phyloP scores from a whole-genome alignment of 2,888 invertebrate genomes.

The Chaetoderma sp. region DNA sequence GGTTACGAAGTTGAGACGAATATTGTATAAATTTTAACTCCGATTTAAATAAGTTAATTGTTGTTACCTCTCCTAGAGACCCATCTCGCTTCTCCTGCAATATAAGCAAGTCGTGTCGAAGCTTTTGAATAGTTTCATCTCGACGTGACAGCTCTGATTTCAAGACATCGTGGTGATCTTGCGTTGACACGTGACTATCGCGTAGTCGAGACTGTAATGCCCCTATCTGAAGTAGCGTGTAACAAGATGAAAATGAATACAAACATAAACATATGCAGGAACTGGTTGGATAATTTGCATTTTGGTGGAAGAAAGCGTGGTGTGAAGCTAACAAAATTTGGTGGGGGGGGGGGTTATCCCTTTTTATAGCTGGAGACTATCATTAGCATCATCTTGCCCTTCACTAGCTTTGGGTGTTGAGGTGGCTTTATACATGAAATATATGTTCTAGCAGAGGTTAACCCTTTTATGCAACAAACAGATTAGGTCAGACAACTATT shows the following conservation, averaged over 20 bases:
- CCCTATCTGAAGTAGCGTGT: constrained; percentile 49
- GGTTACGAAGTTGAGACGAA: no score
- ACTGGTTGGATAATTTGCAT: not conserved
- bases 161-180: constrained; percentile 61
- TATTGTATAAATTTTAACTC: not conserved
- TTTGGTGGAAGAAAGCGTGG: not conserved
- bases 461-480: no score
- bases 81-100: constrained; percentile 65
- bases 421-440: no score
- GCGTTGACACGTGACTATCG: constrained; percentile 56
- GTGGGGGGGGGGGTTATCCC: no score
- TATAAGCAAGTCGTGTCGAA: constrained; percentile 59
- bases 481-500: no score
- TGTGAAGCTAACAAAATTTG: no score
- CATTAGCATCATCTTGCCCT: no score
- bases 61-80: constrained; percentile 61
- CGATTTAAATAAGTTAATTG: no score
- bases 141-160: constrained; percentile 63
- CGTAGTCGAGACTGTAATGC: constrained; percentile 58
- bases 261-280: not conserved
- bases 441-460: no score
- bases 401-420: no score
- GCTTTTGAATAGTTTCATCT: constrained; percentile 65
- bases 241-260: constrained; percentile 3
- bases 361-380: no score